Evolutionary conservation across 30 jellyfish, hydroid and myxozoan genomes (phyloP).

Genomic region (Aurelia coerulea): DNA sequence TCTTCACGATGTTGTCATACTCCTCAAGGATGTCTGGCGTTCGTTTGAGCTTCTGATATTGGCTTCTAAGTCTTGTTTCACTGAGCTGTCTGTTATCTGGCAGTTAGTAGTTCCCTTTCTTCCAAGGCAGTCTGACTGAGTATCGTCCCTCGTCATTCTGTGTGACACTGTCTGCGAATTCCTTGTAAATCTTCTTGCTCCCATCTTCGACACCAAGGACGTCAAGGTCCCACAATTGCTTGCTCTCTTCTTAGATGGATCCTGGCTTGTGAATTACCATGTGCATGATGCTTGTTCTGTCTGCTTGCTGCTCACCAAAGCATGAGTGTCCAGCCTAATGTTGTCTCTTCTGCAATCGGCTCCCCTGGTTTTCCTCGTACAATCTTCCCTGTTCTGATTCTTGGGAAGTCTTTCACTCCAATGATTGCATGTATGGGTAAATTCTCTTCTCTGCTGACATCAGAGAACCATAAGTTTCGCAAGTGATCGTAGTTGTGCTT

Average conservation of each 20-base stretch:
- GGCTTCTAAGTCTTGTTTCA: conserved; percentile 11
- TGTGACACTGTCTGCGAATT: conserved; percentile 3
- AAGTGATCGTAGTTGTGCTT: not conserved
- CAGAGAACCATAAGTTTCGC: conserved; percentile 9
- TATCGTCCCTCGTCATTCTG: conserved; percentile 12
- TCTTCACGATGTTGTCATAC: conserved; percentile 15
- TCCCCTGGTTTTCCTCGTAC: no score
- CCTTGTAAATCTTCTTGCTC: conserved; percentile 3
- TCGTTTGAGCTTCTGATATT: conserved; percentile 7
- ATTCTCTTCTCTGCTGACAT: not conserved
- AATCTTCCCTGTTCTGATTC: no score
- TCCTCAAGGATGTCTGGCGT: conserved; percentile 15
- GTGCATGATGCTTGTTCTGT: no score
- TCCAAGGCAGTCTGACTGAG: conserved; percentile 27
- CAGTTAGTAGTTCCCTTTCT: conserved; percentile 10
- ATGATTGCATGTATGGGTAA: no score
- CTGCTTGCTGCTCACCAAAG: no score
- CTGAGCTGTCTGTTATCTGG: conserved; percentile 11
- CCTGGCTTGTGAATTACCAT: no score
- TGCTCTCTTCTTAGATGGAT: no score
- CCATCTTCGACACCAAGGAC: conserved; percentile 13
- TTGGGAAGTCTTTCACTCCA: no score
- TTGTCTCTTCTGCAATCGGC: no score
- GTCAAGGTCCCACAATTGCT: no score
- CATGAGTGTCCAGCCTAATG: no score